phyloP scores from a whole-genome alignment of 2,113 vertebrate genomes.

The Neoarius graeffei region DNA sequence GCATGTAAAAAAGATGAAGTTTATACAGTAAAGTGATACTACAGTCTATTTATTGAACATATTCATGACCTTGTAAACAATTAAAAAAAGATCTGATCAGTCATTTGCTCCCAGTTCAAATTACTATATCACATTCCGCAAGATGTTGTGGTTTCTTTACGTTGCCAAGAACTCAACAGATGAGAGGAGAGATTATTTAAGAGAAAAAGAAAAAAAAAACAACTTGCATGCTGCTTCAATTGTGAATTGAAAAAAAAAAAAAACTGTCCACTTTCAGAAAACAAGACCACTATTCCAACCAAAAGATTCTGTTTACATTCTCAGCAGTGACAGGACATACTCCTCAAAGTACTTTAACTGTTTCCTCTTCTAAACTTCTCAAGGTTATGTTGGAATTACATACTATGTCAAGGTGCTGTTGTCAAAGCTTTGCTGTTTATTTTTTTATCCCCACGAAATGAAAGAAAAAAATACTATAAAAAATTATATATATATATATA shows the following conservation, averaged over 20 bases:
- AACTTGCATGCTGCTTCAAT: constrained; percentile 99
- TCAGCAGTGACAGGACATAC: constrained; percentile 91
- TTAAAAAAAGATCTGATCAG: constrained; percentile 85
- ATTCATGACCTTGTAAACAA: constrained; percentile 98
- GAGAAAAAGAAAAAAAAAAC: constrained; percentile 79
- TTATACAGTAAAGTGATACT: constrained; percentile 99
- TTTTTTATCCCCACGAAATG: constrained; percentile 89
- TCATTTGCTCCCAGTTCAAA: constrained; percentile 96
- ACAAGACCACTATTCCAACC: constrained; percentile 85
- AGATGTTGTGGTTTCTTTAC: constrained; percentile 97
- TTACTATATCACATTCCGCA: constrained; percentile 95
- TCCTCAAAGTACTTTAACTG: constrained; percentile 95
- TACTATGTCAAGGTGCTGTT: constrained; percentile 99
- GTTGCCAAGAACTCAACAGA: constrained; percentile 98
- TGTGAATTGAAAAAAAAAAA: constrained; percentile 83
- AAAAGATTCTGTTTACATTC: constrained; percentile 98
- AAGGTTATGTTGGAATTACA: constrained; percentile 98
- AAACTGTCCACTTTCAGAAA: constrained; percentile 87
- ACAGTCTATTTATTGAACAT: constrained; percentile 99
- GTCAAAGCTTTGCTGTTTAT: constrained; percentile 97
- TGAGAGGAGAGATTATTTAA: constrained; percentile 71
- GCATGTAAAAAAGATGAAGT: constrained; percentile 99
- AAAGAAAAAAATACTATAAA: no score
- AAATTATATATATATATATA: no score
- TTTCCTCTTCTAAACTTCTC: constrained; percentile 99